Conservation (phyloP, 2,888 invertebrate species). For the Sussaba pulchella region DNA sequence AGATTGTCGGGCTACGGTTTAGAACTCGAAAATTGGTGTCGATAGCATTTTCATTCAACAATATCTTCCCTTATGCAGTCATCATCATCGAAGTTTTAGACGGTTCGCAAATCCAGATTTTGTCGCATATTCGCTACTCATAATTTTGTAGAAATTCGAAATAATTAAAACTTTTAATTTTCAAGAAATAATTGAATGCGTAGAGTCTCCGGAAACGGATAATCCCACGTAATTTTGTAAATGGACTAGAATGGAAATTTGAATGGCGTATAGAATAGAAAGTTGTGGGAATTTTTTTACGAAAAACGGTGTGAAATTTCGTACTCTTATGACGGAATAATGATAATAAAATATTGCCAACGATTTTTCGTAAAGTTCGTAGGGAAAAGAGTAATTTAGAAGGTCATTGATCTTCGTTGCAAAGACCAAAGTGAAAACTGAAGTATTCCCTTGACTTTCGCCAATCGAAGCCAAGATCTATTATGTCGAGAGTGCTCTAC, state of each 20-base stretch:
- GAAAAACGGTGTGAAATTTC: not conserved
- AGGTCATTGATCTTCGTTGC: slow-evolving; percentile 8
- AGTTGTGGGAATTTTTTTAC: no score
- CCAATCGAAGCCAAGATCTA: slow-evolving; percentile 50
- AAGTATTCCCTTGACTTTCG: slow-evolving; percentile 1
- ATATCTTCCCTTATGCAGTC: not conserved
- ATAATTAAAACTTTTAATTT: no score
- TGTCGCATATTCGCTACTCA: no score
- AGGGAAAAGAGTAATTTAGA: not conserved
- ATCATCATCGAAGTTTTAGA: no score
- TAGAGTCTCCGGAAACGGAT: no score
- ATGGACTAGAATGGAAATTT: no score
- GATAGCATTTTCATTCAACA: slow-evolving; percentile 40
- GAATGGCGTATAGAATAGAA: no score
- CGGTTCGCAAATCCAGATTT: no score
- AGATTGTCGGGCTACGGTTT: slow-evolving; percentile 17
- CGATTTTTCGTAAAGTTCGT: not conserved
- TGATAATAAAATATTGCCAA: not conserved
- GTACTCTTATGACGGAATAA: not conserved
- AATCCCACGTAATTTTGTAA: no score
- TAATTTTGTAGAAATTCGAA: no score
- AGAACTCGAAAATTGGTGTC: slow-evolving; percentile 38
- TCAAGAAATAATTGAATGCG: no score
- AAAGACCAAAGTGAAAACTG: slow-evolving; percentile 1
- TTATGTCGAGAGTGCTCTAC: slow-evolving; percentile 20